These are phyloP conservation scores for Lordiphosa mommai DNA, from an alignment of 1,140 invertebrate genomes.

Conservation along the genomic window DNA sequence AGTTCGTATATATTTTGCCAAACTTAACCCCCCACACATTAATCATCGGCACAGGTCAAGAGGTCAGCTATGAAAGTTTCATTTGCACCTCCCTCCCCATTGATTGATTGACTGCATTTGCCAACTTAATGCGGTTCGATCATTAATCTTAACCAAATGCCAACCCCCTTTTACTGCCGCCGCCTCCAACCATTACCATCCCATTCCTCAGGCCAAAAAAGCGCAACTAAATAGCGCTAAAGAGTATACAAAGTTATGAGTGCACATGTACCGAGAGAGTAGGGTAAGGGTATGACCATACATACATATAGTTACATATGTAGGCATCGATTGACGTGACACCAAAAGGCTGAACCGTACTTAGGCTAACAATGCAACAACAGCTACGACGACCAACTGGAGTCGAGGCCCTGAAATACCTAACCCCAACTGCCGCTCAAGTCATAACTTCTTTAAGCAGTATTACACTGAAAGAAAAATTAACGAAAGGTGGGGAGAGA, in stretches of 20 bases:
- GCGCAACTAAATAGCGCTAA: conserved; percentile 69
- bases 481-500: too few species aligned
- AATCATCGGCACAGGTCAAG: conserved; percentile 21
- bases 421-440: too few species aligned
- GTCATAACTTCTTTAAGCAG: too few species aligned
- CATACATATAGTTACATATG: conserved; percentile 52
- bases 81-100: conserved; percentile 5
- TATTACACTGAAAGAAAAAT: too few species aligned
- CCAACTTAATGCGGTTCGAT: conserved; percentile 35
- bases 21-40: too few species aligned
- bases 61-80: conserved; percentile 32
- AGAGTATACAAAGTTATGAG: conserved; percentile 61
- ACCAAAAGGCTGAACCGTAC: conserved; percentile 65
- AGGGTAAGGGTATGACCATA: conserved; percentile 15
- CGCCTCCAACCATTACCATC: background rate
- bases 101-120: conserved; percentile 47
- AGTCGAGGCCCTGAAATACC: background rate
- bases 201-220: conserved; percentile 12
- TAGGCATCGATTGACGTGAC: conserved; percentile 54
- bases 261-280: background rate
- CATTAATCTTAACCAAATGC: conserved; percentile 41
- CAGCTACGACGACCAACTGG: conserved; percentile 13
- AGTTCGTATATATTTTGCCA: too few species aligned
- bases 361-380: conserved; percentile 52
- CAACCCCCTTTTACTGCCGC: too few species aligned